Conservation (phyloP, 2,888 invertebrate species). For the Aporophyla lueneburgensis region DNA sequence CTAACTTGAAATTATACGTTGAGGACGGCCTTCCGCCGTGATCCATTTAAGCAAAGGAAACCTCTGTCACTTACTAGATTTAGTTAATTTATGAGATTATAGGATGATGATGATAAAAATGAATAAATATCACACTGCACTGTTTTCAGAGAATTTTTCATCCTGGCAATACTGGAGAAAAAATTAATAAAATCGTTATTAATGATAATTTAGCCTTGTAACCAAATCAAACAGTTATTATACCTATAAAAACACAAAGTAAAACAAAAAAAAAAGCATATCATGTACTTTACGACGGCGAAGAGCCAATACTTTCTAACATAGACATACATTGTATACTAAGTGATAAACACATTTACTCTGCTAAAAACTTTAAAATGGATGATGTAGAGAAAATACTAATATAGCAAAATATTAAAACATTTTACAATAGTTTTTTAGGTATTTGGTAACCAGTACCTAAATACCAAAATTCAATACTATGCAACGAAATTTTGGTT, state of each 20-base stretch:
- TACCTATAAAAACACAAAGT: background rate
- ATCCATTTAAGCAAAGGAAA: background rate
- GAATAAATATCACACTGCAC: background rate
- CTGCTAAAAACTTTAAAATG: too few relatives aligned
- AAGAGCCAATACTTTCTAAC: too few relatives aligned
- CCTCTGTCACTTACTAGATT: background rate
- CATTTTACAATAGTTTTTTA: too few relatives aligned
- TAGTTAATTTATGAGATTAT: background rate
- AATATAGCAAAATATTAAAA: too few relatives aligned
- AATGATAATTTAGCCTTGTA: background rate
- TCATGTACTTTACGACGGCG: too few relatives aligned
- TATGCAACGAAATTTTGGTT: too few relatives aligned
- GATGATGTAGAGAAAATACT: too few relatives aligned
- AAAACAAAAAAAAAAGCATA: background rate
- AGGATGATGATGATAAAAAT: background rate
- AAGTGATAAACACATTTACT: too few relatives aligned
- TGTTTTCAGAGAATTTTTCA: background rate
- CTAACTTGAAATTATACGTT: slow-evolving; percentile 4
- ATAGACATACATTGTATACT: too few relatives aligned
- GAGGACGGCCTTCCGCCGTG: background rate
- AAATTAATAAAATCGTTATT: background rate
- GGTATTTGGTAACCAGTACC: too few relatives aligned
- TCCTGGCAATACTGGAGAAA: background rate
- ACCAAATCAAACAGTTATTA: background rate
- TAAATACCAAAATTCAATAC: too few relatives aligned